Conservation (phyloP, 2,888 invertebrate species). For the Ophion ventricosus region DNA sequence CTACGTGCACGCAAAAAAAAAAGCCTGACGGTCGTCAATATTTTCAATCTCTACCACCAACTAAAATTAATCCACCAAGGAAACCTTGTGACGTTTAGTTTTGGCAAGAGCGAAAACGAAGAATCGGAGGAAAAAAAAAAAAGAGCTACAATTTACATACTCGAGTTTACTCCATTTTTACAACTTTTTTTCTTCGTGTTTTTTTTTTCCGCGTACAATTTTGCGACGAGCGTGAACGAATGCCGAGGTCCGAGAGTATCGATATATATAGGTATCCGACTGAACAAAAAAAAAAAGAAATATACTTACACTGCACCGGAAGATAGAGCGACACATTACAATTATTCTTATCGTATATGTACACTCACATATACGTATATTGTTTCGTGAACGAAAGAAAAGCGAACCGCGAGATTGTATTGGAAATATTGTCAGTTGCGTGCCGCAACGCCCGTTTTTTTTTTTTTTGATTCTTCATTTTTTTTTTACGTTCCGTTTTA, state of each 20-base stretch:
- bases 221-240: slow-evolving; percentile 62
- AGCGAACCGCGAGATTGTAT: slow-evolving; percentile 62
- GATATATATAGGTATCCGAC: slow-evolving; percentile 36
- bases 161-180: slow-evolving; percentile 66
- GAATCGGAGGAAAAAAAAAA: too few relatives aligned
- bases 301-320: slow-evolving; percentile 74
- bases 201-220: slow-evolving; percentile 70
- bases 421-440: slow-evolving; percentile 58
- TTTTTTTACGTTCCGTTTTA: too few relatives aligned
- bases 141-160: slow-evolving; percentile 63
- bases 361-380: slow-evolving; percentile 66
- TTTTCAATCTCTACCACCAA: too few relatives aligned
- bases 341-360: too few relatives aligned
- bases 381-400: slow-evolving; percentile 74
- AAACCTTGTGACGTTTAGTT: too few relatives aligned
- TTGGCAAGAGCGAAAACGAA: too few relatives aligned
- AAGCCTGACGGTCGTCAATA: too few relatives aligned
- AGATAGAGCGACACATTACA: slow-evolving; percentile 65
- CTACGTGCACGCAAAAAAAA: too few relatives aligned
- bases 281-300: slow-evolving; percentile 67
- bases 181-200: slow-evolving; percentile 65
- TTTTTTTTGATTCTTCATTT: slow-evolving; percentile 3
- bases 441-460: slow-evolving; percentile 73
- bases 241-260: slow-evolving; percentile 58
- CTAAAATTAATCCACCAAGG: too few relatives aligned